Conservation (phyloP, 2,797 vertebrate species). For the Phoebastria nigripes region DNA sequence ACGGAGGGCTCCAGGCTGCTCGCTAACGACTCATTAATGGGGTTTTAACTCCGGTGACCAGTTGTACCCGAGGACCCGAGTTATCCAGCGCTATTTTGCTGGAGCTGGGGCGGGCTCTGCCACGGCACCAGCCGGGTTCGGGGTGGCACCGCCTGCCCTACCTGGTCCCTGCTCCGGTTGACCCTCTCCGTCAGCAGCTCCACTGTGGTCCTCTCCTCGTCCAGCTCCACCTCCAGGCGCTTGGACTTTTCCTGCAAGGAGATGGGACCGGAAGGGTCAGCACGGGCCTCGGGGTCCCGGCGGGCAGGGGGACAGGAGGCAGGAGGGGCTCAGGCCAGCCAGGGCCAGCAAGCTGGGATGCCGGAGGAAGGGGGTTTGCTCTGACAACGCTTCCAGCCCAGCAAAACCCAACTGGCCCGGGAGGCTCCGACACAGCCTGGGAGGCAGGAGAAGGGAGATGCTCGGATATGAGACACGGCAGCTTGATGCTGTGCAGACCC, state of each 20-base stretch:
- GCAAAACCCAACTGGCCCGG: neutral
- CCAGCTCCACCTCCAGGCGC: conserved; percentile 86
- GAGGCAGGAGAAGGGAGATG: neutral
- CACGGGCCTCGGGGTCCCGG: rapidly evolving
- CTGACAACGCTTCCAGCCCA: neutral
- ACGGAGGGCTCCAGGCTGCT: neutral
- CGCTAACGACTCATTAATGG: rapidly evolving
- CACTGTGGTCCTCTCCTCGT: conserved; percentile 85
- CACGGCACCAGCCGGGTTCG: rapidly evolving
- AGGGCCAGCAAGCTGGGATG: no score
- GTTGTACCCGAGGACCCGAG: rapidly evolving
- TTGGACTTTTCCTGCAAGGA: conserved; percentile 85
- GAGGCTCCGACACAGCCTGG: neutral
- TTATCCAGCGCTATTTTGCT: no score
- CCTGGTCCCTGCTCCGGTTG: conserved; percentile 88
- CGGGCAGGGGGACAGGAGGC: rapidly evolving
- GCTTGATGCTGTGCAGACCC: rapidly evolving
- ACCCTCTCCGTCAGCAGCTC: conserved; percentile 89
- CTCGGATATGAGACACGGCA: rapidly evolving
- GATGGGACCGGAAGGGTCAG: neutral
- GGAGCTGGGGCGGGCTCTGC: neutral
- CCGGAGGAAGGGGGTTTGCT: neutral
- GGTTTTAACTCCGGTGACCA: neutral
- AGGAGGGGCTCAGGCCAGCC: neutral
- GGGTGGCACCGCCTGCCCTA: neutral